Conservation (phyloP, 1,140 invertebrate genomes). For the Homarus americanus region DNA sequence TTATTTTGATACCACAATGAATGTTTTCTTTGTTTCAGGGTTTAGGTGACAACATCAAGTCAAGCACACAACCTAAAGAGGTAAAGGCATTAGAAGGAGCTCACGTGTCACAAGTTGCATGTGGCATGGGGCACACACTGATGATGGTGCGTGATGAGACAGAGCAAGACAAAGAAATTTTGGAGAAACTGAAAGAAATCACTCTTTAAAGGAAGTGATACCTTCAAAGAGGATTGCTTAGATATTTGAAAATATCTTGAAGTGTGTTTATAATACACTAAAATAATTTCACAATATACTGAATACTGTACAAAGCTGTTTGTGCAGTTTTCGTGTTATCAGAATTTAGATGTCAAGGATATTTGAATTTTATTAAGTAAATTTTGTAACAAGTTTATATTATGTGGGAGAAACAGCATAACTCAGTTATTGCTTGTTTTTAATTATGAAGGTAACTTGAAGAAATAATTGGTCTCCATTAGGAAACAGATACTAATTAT, state of each 20-base stretch:
- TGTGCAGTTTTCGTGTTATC: not conserved
- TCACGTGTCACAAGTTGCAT: constrained; percentile 54
- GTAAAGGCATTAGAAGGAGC: constrained; percentile 54
- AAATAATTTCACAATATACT: not conserved
- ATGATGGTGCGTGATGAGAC: constrained; percentile 54
- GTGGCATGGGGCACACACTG: constrained; percentile 60
- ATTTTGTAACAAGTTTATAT: too few relatives aligned
- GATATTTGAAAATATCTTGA: not conserved
- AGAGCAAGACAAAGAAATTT: constrained; percentile 61
- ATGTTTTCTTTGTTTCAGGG: constrained; percentile 18
- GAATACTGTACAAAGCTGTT: not conserved
- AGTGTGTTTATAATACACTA: not conserved
- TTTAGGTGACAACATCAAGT: constrained; percentile 51
- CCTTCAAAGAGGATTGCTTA: not conserved
- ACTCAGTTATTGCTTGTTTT: too few relatives aligned
- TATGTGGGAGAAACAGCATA: too few relatives aligned
- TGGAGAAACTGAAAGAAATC: constrained; percentile 56
- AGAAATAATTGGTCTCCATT: too few relatives aligned
- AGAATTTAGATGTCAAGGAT: not conserved
- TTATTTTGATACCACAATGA: not conserved
- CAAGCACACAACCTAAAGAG: constrained; percentile 56
- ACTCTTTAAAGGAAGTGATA: constrained; percentile 6
- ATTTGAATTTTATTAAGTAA: not conserved
- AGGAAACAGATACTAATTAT: too few relatives aligned
- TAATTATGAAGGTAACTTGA: too few relatives aligned